phyloP scores from a whole-genome alignment of 1,140 invertebrate genomes.

The Drosophila serrata region DNA sequence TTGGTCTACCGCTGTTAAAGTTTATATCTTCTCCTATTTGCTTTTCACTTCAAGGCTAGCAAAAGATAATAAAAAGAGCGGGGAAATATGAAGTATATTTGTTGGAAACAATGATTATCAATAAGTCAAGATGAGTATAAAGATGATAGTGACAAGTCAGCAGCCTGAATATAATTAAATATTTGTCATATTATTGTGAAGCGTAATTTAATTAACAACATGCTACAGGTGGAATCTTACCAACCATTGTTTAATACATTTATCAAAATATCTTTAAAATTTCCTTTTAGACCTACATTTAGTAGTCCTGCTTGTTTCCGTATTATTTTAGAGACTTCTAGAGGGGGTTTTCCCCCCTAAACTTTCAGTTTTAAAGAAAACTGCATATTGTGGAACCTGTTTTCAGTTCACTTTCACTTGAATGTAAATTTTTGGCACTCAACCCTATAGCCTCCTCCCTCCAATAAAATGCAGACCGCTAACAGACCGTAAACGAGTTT shows the following conservation, averaged over 20 bases:
- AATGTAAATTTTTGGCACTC: conserved; percentile 28
- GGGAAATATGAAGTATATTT: neutral
- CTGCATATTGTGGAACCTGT: conserved; percentile 5
- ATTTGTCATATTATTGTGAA: neutral
- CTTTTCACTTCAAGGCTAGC: neutral
- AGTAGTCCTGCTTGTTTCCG: neutral
- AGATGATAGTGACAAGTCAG: neutral
- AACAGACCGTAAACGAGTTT: conserved; percentile 39
- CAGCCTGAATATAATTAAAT: neutral
- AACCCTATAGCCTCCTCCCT: conserved; percentile 21
- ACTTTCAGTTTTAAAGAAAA: neutral
- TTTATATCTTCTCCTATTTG: neutral
- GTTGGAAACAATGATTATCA: neutral
- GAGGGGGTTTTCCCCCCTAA: neutral
- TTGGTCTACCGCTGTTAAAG: neutral
- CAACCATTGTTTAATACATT: too few relatives aligned
- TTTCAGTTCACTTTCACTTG: conserved; percentile 24
- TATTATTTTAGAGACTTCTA: neutral
- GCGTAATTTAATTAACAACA: neutral
- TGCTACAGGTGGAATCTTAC: neutral
- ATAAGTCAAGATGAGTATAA: neutral
- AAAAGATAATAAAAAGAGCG: neutral
- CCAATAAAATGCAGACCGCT: conserved; percentile 21
- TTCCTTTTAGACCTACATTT: neutral
- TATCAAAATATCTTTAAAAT: neutral